Percentiles rank a stretch among this genome's conserved stretches.
Conservation (phyloP, 2,888 invertebrate species). For the Phymatocera aterrima region DNA sequence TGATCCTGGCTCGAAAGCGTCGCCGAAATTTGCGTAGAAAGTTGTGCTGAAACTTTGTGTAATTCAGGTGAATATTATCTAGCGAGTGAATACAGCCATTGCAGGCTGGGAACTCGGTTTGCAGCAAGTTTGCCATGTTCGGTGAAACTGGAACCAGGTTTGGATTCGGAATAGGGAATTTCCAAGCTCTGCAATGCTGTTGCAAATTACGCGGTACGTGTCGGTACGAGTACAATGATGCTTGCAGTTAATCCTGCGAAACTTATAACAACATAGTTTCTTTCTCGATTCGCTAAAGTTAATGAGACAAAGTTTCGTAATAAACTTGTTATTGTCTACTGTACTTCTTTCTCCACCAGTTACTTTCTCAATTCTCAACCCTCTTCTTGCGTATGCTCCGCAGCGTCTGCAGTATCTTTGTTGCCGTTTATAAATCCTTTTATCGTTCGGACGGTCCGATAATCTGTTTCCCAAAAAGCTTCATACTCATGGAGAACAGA, state of each 20-base stretch:
- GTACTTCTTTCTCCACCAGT: background rate
- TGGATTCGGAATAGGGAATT: slow-evolving; percentile 2
- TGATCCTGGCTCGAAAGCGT: background rate
- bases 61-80: background rate
- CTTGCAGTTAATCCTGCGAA: background rate
- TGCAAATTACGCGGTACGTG: background rate
- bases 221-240: background rate
- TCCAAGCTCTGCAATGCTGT: background rate
- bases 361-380: background rate
- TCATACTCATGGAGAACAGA: too few relatives aligned
- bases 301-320: background rate
- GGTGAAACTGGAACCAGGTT: background rate
- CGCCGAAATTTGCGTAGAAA: background rate
- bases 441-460: too few relatives aligned
- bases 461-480: background rate
- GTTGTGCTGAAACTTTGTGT: background rate
- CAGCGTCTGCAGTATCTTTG: too few relatives aligned
- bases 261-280: background rate
- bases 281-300: background rate
- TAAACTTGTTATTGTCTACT: background rate
- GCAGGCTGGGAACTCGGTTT: slow-evolving; percentile 1
- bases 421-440: background rate
- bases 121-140: background rate
- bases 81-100: background rate
- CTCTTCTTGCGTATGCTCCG: too few relatives aligned